These are phyloP conservation scores for Eupeodes corollae DNA, from an alignment of 1,140 invertebrate species.

Conservation along the genomic window DNA sequence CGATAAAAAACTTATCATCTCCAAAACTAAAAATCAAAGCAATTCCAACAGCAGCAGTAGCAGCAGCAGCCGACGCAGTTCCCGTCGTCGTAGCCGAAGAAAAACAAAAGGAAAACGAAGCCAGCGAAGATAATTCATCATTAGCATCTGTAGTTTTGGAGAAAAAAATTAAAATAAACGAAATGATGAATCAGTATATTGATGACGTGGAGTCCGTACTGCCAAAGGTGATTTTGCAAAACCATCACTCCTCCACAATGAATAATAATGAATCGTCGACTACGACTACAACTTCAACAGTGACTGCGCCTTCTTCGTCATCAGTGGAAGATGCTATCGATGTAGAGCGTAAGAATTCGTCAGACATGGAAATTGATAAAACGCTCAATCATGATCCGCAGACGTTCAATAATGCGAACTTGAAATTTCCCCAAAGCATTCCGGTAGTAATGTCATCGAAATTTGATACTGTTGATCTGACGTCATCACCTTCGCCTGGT, in stretches of 20 bases:
- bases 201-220: too few species aligned
- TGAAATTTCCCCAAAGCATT: too few species aligned
- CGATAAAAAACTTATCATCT: slow-evolving; percentile 31
- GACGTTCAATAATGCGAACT: slow-evolving; percentile 25
- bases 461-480: slow-evolving; percentile 28
- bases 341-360: slow-evolving; percentile 21
- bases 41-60: too few species aligned
- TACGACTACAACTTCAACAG: not conserved
- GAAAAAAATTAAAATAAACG: not conserved
- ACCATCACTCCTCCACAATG: not conserved
- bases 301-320: not conserved
- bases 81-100: too few species aligned
- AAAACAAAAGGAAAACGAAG: slow-evolving; percentile 21
- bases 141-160: not conserved
- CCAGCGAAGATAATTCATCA: slow-evolving; percentile 16
- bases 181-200: not conserved
- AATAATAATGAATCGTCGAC: not conserved
- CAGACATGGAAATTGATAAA: slow-evolving; percentile 36
- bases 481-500: slow-evolving; percentile 28
- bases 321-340: not conserved
- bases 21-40: slow-evolving; percentile 11
- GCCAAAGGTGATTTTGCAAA: slow-evolving; percentile 1
- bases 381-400: slow-evolving; percentile 27
- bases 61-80: too few species aligned
- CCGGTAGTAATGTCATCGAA: too few species aligned